Base-by-base conservation (phyloP, 1,140 invertebrate species). In the Drosophila nannoptera region DNA sequence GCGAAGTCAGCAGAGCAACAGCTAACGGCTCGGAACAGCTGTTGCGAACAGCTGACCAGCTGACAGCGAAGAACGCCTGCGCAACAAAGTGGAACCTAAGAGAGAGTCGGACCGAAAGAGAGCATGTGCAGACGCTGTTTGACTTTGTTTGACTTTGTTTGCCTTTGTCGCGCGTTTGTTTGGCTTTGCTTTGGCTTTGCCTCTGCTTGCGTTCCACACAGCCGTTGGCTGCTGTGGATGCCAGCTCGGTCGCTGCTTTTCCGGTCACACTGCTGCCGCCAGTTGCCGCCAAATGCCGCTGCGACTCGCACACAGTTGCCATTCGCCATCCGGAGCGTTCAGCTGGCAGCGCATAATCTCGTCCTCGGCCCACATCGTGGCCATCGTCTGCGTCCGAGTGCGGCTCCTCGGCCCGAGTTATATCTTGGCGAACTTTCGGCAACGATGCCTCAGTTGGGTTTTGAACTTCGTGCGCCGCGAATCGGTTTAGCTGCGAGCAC, bases 361-460 rank as follows among this genome's bases (percentile, higher is more conserved):
- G 31, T 63, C 60, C 40, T 42, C 11, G n/a, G 9, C 9, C 12
- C 9, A 7, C 46, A 14, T 42, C 35, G 8, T 50, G 22, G 48
- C 50, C 36, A 38, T 65, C 7, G 31, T 49, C 50, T 22, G 53
- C 40, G 40, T 38, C 42, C 29, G 50, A 33, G 59, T 55, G 16
- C 50, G 56, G 56, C 29, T 52, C 49, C 32, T 16, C 14, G 31
- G 14, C 53, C 22, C 33, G 45, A 65, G 31, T 48, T 61, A 43
- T 60, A 55, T 62, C 52, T 38, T 66, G 3, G 65, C 73, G 75
- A 38, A 65, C 61, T 65, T 42, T 61, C 46, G 12, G 54, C 38
- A 16, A 67, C 63, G 7, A 67, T 49, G 62, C 45, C 45, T 77
- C 77, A 86, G 82, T 86, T 81, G 67, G 58, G 49, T 73, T 86